Evolutionary conservation across 2,888 invertebrate genomes (phyloP).

Genomic region (Helobdella robusta): DNA sequence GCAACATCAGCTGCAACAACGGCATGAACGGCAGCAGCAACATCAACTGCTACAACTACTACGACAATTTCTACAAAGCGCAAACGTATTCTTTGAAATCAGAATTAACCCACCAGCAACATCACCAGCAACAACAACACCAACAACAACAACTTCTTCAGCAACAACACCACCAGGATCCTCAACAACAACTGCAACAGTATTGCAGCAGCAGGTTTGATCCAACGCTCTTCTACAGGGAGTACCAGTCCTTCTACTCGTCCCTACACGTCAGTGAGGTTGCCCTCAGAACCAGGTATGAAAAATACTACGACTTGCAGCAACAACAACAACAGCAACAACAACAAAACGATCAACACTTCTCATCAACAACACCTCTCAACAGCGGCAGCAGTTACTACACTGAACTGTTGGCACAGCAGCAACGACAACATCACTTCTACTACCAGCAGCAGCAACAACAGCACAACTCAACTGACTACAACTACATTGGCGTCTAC

Average conservation of each 20-base stretch:
- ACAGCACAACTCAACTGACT: not conserved
- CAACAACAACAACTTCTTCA: slow-evolving; percentile 13
- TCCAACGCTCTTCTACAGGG: slow-evolving; percentile 31
- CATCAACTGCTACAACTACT: slow-evolving; percentile 9
- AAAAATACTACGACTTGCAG: slow-evolving; percentile 47
- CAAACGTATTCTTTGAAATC: not conserved
- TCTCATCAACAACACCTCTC: not conserved
- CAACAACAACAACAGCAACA: slow-evolving; percentile 40
- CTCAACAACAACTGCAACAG: slow-evolving; percentile 43
- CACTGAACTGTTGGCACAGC: slow-evolving; percentile 42
- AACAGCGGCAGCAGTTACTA: slow-evolving; percentile 39
- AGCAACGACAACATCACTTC: slow-evolving; percentile 2
- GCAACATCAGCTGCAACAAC: slow-evolving; percentile 35
- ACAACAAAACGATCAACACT: not conserved
- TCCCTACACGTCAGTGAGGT: slow-evolving; percentile 35
- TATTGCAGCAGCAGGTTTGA: slow-evolving; percentile 40
- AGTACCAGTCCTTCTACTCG: slow-evolving; percentile 31
- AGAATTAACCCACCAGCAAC: not conserved
- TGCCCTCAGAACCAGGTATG: slow-evolving; percentile 36
- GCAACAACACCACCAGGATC: slow-evolving; percentile 29
- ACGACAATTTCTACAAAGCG: slow-evolving; percentile 8
- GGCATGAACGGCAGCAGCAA: not conserved
- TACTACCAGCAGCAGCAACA: slow-evolving; percentile 13
- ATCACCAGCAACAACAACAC: slow-evolving; percentile 10
- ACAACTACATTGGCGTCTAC: slow-evolving; percentile 15